Evolutionary conservation across 2,888 invertebrate species (phyloP), one percentile per base, ranked within the genome.

Genomic region (Danaus chrysippus): DNA sequence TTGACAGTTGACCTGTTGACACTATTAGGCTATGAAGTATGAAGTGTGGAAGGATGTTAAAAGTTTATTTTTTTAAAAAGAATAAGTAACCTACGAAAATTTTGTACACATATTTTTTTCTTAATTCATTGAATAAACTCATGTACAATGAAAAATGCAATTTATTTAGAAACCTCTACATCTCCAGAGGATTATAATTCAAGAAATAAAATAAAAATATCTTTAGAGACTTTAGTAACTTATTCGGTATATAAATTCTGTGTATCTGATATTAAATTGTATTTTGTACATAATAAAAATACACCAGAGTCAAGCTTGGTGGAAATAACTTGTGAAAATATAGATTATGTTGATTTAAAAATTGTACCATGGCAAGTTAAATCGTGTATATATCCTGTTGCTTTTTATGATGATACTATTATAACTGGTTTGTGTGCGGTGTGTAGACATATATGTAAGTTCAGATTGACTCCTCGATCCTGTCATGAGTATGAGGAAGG

Each of bases 371-470:
- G 91, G 91, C 86, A 85, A 73, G 87, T 84, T 5, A 69, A 76
- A 1, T 79, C 84, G 11, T 94, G 93, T 73, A 83, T 91, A 41
- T 91, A 94, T 73, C 96, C 96, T 42, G 93, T 94, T 10, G 91
- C 94, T 54, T 84, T 92, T 56, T 89, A 89, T 64, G 90, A 92
- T 61, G 92, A 92, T 62, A 93, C 93, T 13, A 93, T 94, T 58
- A 92, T 96, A 58, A 95, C 96, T 10, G 97, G 97, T 0, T 82
- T 97, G 9, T 96, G 96, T 82, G 94, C 95, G 1, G 96, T 96
- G 0, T 84, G 85, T 1, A 77, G 91, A 59, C 84, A 88, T 64
- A 82, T 91, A 42, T 79, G 81, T 65, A 81, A 82, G 65, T 76
- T 76, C 60, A 79, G 76, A 57, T 68, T 71, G 9, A 61, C 69